These are phyloP conservation scores for Dipodomys spectabilis DNA, from an alignment of 2,113 vertebrate species.

Conservation along the genomic window DNA sequence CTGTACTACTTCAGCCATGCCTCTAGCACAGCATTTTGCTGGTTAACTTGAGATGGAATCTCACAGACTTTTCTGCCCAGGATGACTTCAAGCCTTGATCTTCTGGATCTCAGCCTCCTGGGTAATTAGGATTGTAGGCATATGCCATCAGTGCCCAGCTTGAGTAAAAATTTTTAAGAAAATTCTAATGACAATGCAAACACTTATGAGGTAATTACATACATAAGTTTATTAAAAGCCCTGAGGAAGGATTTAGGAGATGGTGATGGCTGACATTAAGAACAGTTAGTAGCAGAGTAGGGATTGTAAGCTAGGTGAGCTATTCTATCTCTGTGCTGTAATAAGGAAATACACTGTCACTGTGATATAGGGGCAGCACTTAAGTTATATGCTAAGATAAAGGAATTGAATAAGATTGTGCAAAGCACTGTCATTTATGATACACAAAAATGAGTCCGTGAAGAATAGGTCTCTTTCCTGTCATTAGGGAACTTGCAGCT, in stretches of 20 bases:
- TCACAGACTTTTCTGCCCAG: no score
- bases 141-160: background rate
- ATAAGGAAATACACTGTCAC: background rate
- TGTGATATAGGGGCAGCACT: background rate
- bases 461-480: background rate
- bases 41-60: no score
- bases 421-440: background rate
- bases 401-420: background rate
- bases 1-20: no score
- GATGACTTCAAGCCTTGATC: no score
- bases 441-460: background rate
- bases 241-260: background rate
- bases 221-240: background rate
- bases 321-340: background rate
- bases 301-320: background rate
- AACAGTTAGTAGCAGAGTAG: background rate
- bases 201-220: background rate
- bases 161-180: background rate
- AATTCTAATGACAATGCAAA: background rate
- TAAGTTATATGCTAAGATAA: background rate
- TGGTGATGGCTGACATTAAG: background rate
- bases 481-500: background rate
- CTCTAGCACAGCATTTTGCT: no score
- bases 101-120: no score
- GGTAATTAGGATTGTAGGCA: no score